These are phyloP conservation scores for Brachionichthys hirsutus DNA, from an alignment of 2,113 vertebrate genomes.

Conservation along the genomic window DNA sequence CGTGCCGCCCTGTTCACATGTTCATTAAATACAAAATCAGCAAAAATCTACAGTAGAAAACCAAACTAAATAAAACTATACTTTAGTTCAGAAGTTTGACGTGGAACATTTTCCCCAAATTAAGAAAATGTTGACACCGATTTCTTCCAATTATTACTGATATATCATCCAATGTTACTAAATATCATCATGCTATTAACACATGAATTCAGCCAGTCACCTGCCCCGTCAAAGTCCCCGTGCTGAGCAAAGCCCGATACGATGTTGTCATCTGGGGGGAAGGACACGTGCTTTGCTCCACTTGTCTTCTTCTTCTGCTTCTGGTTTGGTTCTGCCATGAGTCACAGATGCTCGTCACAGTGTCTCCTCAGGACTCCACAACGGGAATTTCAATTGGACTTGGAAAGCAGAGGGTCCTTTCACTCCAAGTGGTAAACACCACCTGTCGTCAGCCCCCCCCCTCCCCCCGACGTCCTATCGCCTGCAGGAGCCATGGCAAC, in stretches of 20 bases:
- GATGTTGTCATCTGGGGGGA: constrained; percentile 76
- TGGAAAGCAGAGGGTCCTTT: constrained; percentile 9
- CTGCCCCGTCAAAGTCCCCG: constrained; percentile 37
- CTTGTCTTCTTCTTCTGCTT: constrained; percentile 43
- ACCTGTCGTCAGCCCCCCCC: neutral
- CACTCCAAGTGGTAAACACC: neutral
- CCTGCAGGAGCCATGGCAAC: too few species aligned
- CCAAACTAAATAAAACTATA: too few species aligned
- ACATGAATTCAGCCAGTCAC: constrained; percentile 51
- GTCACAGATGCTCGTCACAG: constrained; percentile 30
- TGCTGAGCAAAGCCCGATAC: constrained; percentile 74
- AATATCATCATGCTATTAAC: neutral
- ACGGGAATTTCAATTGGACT: neutral
- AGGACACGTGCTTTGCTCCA: constrained; percentile 72
- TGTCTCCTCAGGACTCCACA: constrained; percentile 36
- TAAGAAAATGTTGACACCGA: too few species aligned
- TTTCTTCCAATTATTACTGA: too few species aligned
- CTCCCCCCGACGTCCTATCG: too few species aligned
- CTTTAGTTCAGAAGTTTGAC: too few species aligned
- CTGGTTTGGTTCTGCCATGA: constrained; percentile 22
- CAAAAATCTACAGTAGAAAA: constrained; percentile 5
- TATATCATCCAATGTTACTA: neutral
- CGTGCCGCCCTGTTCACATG: too few species aligned
- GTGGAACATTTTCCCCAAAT: too few species aligned
- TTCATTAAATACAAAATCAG: neutral